phyloP scores from a whole-genome alignment of 2,888 invertebrate genomes.

The Megastigmus dorsalis region DNA sequence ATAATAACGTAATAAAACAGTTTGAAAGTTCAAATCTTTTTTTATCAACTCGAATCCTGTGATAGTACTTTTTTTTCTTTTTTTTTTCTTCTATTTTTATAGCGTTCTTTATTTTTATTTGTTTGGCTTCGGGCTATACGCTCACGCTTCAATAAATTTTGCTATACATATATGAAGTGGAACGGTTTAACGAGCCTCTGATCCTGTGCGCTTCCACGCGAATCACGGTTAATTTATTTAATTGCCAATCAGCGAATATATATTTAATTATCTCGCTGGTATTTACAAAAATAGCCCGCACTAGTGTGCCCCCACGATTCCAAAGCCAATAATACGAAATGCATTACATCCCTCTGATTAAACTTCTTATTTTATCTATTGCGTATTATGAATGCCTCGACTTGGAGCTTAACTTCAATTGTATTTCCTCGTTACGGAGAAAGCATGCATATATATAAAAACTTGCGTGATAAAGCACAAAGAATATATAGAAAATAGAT shows the following conservation, averaged over 20 bases:
- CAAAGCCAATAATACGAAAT: neutral
- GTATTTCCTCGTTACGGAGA: too few species aligned
- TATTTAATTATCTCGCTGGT: neutral
- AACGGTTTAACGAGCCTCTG: conserved; percentile 38
- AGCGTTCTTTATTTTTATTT: neutral
- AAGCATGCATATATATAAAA: too few species aligned
- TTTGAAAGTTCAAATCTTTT: neutral
- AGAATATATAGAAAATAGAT: conserved; percentile 3
- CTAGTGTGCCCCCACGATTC: neutral
- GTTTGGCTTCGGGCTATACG: neutral
- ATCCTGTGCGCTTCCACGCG: conserved; percentile 53
- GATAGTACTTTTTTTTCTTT: neutral
- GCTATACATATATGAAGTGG: neutral
- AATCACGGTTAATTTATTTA: conserved; percentile 34
- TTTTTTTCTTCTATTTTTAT: neutral
- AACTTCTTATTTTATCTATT: conserved; percentile 8
- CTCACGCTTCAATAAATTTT: conserved; percentile 9
- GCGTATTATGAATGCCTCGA: neutral
- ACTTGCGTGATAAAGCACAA: too few species aligned
- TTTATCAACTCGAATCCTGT: neutral
- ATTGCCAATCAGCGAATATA: conserved; percentile 42
- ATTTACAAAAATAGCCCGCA: neutral
- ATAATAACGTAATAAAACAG: conserved; percentile 50
- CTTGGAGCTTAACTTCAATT: too few species aligned
- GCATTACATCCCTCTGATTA: neutral